Evolutionary conservation across 2,113 vertebrate species (phyloP).

Genomic region (Meleagris gallopavo): DNA sequence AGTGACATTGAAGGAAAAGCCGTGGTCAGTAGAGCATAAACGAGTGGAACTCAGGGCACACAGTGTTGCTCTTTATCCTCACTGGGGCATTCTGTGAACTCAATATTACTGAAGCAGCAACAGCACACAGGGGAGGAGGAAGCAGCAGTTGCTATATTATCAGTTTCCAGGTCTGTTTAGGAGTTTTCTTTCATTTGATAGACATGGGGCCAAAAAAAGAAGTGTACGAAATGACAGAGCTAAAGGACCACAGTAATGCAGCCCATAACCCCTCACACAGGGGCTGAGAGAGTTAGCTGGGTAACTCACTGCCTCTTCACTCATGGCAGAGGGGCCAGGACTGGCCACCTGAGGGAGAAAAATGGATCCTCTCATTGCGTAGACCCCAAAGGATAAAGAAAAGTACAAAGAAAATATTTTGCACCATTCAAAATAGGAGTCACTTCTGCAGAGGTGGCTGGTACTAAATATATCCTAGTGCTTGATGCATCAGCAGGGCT

Average conservation of each 20-base stretch:
- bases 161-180: not conserved
- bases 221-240: not conserved
- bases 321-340: not conserved
- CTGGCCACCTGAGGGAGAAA: not conserved
- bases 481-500: not conserved
- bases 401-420: not conserved
- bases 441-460: not conserved
- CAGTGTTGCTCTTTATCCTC: not conserved
- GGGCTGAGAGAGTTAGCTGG: not conserved
- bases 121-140: not conserved
- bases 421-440: not conserved
- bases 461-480: not conserved
- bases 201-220: not conserved
- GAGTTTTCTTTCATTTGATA: not conserved
- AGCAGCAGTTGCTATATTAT: not conserved
- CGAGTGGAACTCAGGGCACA: not conserved
- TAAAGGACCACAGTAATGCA: not conserved
- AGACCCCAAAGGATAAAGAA: not conserved
- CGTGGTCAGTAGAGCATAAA: not conserved
- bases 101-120: not conserved
- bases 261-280: fast-evolving
- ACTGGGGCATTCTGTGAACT: not conserved
- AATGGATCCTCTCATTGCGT: not conserved
- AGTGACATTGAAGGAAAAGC: not conserved
- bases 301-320: fast-evolving